Evolutionary conservation across 2,888 invertebrate species (phyloP), one percentile per base, ranked within the genome.

Genomic region (Ctenicera cuprea): DNA sequence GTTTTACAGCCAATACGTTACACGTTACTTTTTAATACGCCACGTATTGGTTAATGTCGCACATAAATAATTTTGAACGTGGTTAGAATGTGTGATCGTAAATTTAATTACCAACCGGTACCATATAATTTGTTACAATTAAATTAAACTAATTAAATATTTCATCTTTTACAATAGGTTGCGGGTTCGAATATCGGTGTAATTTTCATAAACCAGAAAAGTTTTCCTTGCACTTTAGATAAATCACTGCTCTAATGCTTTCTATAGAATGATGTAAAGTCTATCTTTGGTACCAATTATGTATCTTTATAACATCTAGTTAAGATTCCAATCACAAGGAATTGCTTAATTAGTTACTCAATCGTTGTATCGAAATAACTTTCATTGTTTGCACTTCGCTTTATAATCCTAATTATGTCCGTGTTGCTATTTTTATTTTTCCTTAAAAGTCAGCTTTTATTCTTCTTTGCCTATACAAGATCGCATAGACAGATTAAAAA

Each of bases 61-160:
- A 76, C 80, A 82, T 82, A 82, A 82, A 82, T 81, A 82, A 82
- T 81, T 82, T 80, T 76, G 80, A 81, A 79, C 80, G 78, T 81
- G 80, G 79, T 79, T 76, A 77, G 80, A 80, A 81, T 79, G 79
- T 78, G 79, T 77, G 73, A 79, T 80, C 79, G 80, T 82, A 81
- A 82, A 82, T 81, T 82, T 81, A 79, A 82, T 81, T 82, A 80
- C 48, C n/a, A n/a, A n/a, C 30, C 33, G 26, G 45, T 22, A 16
- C 1, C 0, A 3, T 18, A 22, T 8, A 43, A 48, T 68, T 45
- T 61, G 59, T 59, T 68, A 45, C 38, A 68, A 45, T 68, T 68
- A 57, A 43, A 43, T 43, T n/a, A 11, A 57, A 54, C n/a, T 57
- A 57, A 14, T 43, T 20, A 7, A 37, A 38, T 2, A 16, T 8